phyloP scores from a whole-genome alignment of 1,140 invertebrate species.

The Lepidurus apus region DNA sequence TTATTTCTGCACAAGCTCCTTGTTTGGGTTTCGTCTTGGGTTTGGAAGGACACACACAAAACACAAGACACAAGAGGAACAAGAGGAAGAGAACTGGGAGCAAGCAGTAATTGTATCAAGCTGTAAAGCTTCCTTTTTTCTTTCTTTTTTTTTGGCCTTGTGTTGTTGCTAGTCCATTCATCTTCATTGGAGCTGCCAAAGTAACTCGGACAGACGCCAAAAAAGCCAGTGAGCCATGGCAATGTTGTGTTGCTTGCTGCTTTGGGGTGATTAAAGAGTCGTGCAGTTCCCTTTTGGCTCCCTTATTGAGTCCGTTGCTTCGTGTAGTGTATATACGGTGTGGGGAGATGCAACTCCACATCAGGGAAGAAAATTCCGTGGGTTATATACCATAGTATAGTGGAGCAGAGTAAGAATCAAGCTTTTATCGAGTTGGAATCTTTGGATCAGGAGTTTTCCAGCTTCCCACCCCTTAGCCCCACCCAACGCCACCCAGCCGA shows the following conservation, averaged over 20 bases:
- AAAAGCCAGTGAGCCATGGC: slow-evolving; percentile 18
- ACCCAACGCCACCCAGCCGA: too few relatives aligned
- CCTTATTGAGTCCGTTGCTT: neutral
- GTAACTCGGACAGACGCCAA: slow-evolving; percentile 20
- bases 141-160: neutral
- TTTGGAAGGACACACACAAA: neutral
- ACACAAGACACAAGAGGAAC: slow-evolving; percentile 1
- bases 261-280: slow-evolving; percentile 15
- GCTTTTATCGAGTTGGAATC: neutral
- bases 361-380: neutral
- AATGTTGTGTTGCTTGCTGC: slow-evolving; percentile 21
- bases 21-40: neutral
- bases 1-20: neutral
- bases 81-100: neutral
- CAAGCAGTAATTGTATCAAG: slow-evolving; percentile 14
- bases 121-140: slow-evolving; percentile 11
- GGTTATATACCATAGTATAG: neutral
- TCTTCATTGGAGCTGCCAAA: slow-evolving; percentile 21
- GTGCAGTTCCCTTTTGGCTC: neutral
- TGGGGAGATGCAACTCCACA: neutral
- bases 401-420: neutral
- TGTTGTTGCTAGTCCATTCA: slow-evolving; percentile 10
- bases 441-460: neutral
- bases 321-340: neutral
- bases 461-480: neutral